A percentile compares a stretch with the other conserved stretches of the same genome.
phyloP scores from a whole-genome alignment of 2,113 vertebrate genomes.

The Charadrius vociferus region DNA sequence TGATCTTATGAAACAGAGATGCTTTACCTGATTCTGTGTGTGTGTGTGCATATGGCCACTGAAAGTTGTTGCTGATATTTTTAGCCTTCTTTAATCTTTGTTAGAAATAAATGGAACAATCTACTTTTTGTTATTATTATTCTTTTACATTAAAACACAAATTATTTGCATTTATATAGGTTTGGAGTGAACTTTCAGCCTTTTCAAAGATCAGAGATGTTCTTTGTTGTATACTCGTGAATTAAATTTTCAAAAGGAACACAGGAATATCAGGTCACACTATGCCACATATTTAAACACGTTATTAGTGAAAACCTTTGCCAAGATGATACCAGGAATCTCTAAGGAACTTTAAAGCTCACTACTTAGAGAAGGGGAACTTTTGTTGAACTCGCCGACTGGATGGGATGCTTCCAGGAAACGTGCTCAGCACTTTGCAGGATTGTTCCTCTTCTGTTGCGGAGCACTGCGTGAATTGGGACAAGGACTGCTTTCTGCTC shows the following conservation, averaged over 20 bases:
- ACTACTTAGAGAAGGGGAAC: background rate
- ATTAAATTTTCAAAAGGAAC: background rate
- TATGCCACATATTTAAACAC: background rate
- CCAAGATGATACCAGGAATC: background rate
- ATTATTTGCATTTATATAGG: background rate
- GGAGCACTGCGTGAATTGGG: background rate
- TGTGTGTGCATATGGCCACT: background rate
- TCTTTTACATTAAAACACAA: background rate
- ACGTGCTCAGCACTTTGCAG: background rate
- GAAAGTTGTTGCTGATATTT: background rate
- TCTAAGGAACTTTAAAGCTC: background rate
- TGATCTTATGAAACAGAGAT: conserved; percentile 1
- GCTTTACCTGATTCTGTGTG: background rate
- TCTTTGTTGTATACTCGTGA: background rate
- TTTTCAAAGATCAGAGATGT: background rate
- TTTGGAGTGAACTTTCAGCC: background rate
- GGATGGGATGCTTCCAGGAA: background rate
- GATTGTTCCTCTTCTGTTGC: background rate
- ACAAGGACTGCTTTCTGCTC: background rate
- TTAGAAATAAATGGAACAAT: background rate
- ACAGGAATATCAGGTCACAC: background rate
- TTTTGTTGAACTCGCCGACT: rapidly evolving
- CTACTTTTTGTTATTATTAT: background rate
- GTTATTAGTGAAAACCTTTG: background rate
- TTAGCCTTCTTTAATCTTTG: background rate